Conservation (phyloP, 2,113 vertebrate species). For the Nothocercus nigrocapillus region DNA sequence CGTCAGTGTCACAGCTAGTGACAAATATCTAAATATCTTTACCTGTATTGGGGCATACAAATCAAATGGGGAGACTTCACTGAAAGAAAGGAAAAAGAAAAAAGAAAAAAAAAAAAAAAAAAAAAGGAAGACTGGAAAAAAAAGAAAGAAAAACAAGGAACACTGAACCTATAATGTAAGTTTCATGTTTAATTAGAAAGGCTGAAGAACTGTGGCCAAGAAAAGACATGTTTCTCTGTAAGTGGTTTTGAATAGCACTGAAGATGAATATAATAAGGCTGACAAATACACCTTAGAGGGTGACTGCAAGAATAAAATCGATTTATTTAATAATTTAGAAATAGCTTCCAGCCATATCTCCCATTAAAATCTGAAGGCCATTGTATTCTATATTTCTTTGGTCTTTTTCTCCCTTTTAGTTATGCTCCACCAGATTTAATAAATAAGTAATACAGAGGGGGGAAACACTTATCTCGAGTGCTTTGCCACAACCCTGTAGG, state of each 20-base stretch:
- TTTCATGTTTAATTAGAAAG: slow-evolving; percentile 73
- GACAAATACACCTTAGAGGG: slow-evolving; percentile 81
- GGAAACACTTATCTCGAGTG: slow-evolving; percentile 78
- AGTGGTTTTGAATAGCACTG: slow-evolving; percentile 72
- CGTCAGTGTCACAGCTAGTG: neutral
- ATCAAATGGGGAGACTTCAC: neutral
- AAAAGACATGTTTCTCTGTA: slow-evolving; percentile 65
- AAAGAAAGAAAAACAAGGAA: slow-evolving; percentile 34
- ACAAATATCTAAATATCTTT: neutral
- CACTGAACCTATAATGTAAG: slow-evolving; percentile 33
- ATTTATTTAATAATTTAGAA: slow-evolving; percentile 88
- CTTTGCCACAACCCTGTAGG: slow-evolving; percentile 69
- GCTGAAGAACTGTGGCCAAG: slow-evolving; percentile 48
- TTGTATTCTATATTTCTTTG: slow-evolving; percentile 81
- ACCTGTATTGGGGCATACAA: neutral
- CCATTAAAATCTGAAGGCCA: slow-evolving; percentile 84
- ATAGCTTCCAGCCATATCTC: slow-evolving; percentile 82
- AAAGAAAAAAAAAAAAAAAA: neutral
- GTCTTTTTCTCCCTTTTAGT: slow-evolving; percentile 80
- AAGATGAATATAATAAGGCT: slow-evolving; percentile 77
- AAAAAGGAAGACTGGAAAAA: neutral
- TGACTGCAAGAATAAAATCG: slow-evolving; percentile 75
- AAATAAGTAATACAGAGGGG: slow-evolving; percentile 83
- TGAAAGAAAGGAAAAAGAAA: neutral
- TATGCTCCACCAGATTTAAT: slow-evolving; percentile 83